Percentiles rank a stretch among this genome's conserved stretches.
Conservation (phyloP, 2,888 invertebrate species). For the Criorhina ranunculi region DNA sequence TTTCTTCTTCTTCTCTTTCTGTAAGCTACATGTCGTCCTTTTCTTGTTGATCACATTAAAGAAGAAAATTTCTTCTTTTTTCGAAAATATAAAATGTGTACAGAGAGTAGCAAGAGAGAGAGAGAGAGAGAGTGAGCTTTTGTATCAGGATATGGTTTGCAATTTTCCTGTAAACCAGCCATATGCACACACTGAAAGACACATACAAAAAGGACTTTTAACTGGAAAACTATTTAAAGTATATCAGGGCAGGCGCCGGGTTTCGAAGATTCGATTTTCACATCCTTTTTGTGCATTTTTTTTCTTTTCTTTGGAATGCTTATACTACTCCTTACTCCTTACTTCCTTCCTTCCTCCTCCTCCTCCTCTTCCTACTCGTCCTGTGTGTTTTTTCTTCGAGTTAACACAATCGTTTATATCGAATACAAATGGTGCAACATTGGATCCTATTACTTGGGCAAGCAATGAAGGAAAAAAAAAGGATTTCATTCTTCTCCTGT, state of each 20-base stretch:
- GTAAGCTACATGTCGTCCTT: neutral
- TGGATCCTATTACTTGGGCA: slow-evolving; percentile 10
- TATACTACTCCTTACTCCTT: too few relatives aligned
- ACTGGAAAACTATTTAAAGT: slow-evolving; percentile 53
- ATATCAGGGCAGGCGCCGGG: neutral
- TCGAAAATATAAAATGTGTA: too few relatives aligned
- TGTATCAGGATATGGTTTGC: slow-evolving; percentile 23
- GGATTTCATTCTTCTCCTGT: slow-evolving; percentile 2
- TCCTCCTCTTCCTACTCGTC: too few relatives aligned
- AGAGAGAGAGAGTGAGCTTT: neutral
- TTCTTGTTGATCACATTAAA: slow-evolving; percentile 48
- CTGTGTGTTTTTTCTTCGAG: slow-evolving; percentile 22
- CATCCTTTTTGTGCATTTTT: slow-evolving; percentile 48
- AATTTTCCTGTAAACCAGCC: slow-evolving; percentile 34
- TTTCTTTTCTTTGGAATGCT: slow-evolving; percentile 13
- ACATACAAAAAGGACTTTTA: slow-evolving; percentile 33
- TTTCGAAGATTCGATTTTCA: slow-evolving; percentile 40
- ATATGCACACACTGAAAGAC: too few relatives aligned
- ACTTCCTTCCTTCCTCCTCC: too few relatives aligned
- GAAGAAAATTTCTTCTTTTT: slow-evolving; percentile 17
- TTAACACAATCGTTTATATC: slow-evolving; percentile 57
- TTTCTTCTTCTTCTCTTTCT: neutral
- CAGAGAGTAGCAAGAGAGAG: neutral
- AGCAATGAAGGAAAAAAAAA: neutral
- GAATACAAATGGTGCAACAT: slow-evolving; percentile 55